Percentiles rank a stretch among this genome's conserved stretches.
phyloP scores from a whole-genome alignment of 2,888 invertebrate species.

The Deroplatys truncata region DNA sequence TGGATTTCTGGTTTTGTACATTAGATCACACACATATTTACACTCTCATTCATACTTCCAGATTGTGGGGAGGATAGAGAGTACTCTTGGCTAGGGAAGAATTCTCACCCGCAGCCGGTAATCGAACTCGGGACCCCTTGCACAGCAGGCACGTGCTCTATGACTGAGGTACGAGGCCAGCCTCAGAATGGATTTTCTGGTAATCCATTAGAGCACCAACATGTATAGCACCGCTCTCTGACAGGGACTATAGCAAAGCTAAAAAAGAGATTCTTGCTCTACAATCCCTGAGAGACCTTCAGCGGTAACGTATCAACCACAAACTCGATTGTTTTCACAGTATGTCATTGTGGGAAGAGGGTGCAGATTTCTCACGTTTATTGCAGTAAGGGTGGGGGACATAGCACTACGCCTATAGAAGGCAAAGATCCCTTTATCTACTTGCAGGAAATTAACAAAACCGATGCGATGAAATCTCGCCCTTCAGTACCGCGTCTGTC shows the following conservation, averaged over 20 bases:
- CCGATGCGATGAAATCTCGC: constrained; percentile 16
- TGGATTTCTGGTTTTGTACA: too few species aligned
- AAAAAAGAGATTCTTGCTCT: not conserved
- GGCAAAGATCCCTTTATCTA: constrained; percentile 15
- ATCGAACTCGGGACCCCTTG: too few species aligned
- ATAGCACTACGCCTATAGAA: not conserved
- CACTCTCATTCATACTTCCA: too few species aligned
- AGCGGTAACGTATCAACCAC: not conserved
- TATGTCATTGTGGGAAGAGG: not conserved
- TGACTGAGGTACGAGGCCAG: too few species aligned
- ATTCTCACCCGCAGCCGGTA: too few species aligned
- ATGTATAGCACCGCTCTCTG: too few species aligned
- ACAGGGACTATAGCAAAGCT: not conserved
- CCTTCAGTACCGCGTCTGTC: not conserved
- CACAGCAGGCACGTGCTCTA: too few species aligned
- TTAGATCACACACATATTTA: too few species aligned
- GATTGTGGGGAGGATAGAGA: too few species aligned
- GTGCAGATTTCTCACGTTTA: not conserved
- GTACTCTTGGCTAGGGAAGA: too few species aligned
- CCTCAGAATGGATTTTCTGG: too few species aligned
- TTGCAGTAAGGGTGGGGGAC: not conserved
- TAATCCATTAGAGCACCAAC: too few species aligned
- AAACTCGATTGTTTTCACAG: not conserved
- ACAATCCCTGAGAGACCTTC: not conserved
- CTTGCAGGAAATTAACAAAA: constrained; percentile 27